Percentiles rank a stretch among this genome's conserved stretches.
Evolutionary conservation across 2,888 invertebrate species (phyloP).

Genomic region (Cenopis cana): DNA sequence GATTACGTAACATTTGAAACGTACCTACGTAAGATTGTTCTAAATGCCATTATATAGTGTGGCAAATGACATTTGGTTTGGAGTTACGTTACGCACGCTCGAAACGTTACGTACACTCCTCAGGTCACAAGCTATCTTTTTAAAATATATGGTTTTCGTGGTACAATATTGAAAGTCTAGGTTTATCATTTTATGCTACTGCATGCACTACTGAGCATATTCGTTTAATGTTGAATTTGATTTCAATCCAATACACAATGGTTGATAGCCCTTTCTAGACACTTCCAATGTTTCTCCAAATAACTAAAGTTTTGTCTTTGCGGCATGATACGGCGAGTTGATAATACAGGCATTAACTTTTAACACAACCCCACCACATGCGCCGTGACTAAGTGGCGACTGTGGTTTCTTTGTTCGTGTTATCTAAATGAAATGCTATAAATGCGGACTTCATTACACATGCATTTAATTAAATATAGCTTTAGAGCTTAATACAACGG

Average conservation of each 20-base stretch:
- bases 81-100: too few species aligned
- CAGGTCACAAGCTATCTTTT: too few species aligned
- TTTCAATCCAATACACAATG: not conserved
- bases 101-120: too few species aligned
- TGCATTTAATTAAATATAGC: not conserved
- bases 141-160: too few species aligned
- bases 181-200: too few species aligned
- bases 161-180: too few species aligned
- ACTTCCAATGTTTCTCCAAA: not conserved
- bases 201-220: too few species aligned
- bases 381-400: conserved; percentile 36
- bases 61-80: too few species aligned
- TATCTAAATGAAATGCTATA: conserved; percentile 41
- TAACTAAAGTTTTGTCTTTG: not conserved
- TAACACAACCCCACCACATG: not conserved
- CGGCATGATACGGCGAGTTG: not conserved
- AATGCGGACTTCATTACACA: conserved; percentile 35
- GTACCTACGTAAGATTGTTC: too few species aligned
- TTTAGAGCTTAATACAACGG: not conserved
- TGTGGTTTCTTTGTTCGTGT: conserved; percentile 38
- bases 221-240: not conserved
- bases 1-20: too few species aligned
- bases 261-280: not conserved
- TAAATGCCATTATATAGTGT: too few species aligned
- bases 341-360: not conserved